Evolutionary conservation across 2,888 invertebrate species (phyloP).

Genomic region (Epistrophella euchroma): DNA sequence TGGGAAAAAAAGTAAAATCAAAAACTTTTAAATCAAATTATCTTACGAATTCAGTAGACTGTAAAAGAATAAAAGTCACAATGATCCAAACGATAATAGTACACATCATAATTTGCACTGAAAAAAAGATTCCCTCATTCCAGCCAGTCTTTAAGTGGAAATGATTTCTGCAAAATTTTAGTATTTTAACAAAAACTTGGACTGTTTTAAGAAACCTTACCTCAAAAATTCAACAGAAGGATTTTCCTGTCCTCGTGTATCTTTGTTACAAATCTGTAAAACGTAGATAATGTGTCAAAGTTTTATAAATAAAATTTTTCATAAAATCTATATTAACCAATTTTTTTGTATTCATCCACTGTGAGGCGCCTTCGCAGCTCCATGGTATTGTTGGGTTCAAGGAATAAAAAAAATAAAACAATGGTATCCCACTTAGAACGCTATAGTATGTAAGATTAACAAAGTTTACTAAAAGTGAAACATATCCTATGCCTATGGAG

Average conservation of each 20-base stretch:
- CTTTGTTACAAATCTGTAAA: not conserved
- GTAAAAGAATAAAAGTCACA: conserved; percentile 77
- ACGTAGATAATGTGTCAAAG: not conserved
- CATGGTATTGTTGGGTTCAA: conserved; percentile 89
- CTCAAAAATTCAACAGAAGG: conserved; percentile 51
- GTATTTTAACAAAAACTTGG: not conserved
- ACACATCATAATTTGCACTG: conserved; percentile 78
- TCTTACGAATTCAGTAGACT: conserved; percentile 77
- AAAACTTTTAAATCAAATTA: not conserved
- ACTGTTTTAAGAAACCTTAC: too few relatives aligned
- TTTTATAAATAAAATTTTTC: not conserved
- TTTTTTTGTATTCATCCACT: conserved; percentile 59
- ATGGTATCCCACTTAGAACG: conserved; percentile 83
- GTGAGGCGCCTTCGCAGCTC: conserved; percentile 87
- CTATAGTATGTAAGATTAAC: conserved; percentile 91
- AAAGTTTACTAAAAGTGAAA: conserved; percentile 90
- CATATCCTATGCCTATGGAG: conserved; percentile 93
- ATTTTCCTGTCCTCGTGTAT: not conserved
- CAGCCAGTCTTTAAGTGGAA: conserved; percentile 40
- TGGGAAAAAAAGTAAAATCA: not conserved
- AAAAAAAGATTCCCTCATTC: conserved; percentile 70
- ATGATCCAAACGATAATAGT: conserved; percentile 77
- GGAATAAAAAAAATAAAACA: conserved; percentile 90
- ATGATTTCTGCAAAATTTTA: conserved; percentile 43
- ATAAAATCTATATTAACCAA: conserved; percentile 12